phyloP scores from a whole-genome alignment of 2,797 vertebrate species.

The Podargus strigoides region DNA sequence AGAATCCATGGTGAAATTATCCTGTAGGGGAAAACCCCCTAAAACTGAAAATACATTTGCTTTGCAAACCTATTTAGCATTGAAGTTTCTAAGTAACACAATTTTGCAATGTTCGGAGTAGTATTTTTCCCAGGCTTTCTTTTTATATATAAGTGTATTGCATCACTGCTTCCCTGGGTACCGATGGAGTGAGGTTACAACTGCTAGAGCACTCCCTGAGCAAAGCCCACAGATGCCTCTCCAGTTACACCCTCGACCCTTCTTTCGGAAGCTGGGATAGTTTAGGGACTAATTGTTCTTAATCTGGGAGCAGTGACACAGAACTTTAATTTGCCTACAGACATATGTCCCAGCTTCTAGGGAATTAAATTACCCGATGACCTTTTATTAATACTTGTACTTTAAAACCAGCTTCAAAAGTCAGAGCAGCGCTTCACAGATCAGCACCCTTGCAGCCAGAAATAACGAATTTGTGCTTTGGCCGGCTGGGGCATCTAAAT shows the following conservation, averaged over 20 bases:
- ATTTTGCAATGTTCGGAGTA: neutral
- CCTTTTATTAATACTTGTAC: neutral
- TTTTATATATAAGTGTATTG: accelerated
- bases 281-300: neutral
- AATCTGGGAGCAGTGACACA: neutral
- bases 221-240: neutral
- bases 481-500: accelerated
- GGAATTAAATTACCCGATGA: neutral
- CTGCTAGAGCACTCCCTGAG: neutral
- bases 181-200: accelerated
- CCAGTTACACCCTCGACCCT: accelerated
- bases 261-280: neutral
- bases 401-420: neutral
- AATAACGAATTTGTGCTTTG: neutral
- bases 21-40: neutral
- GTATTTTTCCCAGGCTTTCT: neutral
- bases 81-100: neutral
- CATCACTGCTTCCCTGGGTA: neutral
- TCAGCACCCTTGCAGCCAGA: neutral
- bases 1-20: neutral
- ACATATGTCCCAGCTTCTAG: neutral
- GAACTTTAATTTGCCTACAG: neutral
- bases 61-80: neutral
- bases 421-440: neutral
- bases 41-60: neutral